A percentile compares a stretch with the other conserved stretches of the same genome.
These are phyloP conservation scores for Drosophila rufa DNA, from an alignment of 1,140 invertebrate genomes.

Conservation along the genomic window DNA sequence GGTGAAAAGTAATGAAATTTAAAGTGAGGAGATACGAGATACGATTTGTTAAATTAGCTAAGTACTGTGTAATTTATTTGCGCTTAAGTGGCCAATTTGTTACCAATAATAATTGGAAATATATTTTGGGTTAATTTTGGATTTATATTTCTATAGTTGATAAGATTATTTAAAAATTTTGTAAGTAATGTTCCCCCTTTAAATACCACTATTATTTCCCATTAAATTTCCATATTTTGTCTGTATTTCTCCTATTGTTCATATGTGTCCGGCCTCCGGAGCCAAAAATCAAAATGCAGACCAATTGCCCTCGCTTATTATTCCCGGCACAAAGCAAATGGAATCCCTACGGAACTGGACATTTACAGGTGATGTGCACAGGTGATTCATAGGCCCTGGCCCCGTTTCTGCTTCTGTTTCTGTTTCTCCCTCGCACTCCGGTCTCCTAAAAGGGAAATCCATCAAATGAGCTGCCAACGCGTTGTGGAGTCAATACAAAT, in stretches of 20 bases:
- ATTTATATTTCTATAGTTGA: too few relatives aligned
- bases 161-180: too few relatives aligned
- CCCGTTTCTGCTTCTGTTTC: background rate
- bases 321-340: slow-evolving; percentile 51
- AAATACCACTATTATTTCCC: too few relatives aligned
- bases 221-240: too few relatives aligned
- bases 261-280: too few relatives aligned
- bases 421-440: background rate
- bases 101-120: background rate
- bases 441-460: slow-evolving; percentile 59
- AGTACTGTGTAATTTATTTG: background rate
- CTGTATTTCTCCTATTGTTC: too few relatives aligned
- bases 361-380: slow-evolving; percentile 44
- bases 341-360: slow-evolving; percentile 50
- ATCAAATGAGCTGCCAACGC: slow-evolving; percentile 81
- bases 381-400: slow-evolving; percentile 65
- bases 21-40: background rate
- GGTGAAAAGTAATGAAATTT: slow-evolving; percentile 5
- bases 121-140: too few relatives aligned
- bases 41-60: background rate
- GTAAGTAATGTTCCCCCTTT: too few relatives aligned
- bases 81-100: background rate
- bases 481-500: slow-evolving; percentile 77
- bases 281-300: slow-evolving; percentile 27
- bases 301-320: slow-evolving; percentile 37